Evolutionary conservation across 1,140 invertebrate genomes (phyloP).

Genomic region (Chionoecetes opilio): DNA sequence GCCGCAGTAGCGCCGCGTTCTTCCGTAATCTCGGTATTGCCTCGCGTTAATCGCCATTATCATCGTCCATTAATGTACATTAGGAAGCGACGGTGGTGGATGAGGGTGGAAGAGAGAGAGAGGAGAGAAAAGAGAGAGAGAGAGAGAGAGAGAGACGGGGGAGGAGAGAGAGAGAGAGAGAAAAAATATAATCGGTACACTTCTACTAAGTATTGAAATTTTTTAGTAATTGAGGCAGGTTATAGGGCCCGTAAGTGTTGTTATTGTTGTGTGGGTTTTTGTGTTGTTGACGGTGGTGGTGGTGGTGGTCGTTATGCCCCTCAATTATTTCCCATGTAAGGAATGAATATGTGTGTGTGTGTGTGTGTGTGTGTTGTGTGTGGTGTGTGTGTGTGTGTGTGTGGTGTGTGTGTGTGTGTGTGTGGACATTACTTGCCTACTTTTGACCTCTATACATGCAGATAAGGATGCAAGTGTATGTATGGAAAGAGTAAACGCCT

Average conservation of each 20-base stretch:
- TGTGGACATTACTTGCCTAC: neutral
- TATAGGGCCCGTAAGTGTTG: neutral
- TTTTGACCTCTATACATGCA: neutral
- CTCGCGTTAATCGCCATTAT: conserved; percentile 4
- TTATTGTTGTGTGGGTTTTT: neutral
- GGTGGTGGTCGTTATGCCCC: neutral
- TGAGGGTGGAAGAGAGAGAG: neutral
- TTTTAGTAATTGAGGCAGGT: neutral
- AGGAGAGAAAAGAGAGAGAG: too few relatives aligned
- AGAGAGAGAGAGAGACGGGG: neutral
- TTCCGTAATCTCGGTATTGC: conserved; percentile 19
- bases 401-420: conserved; percentile 44
- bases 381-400: conserved; percentile 49
- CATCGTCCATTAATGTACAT: conserved; percentile 29
- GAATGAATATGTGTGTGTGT: conserved; percentile 15
- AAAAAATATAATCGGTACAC: neutral
- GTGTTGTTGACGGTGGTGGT: neutral
- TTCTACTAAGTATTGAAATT: neutral
- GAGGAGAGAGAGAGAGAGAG: neutral
- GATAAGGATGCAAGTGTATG: neutral
- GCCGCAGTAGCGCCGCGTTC: neutral
- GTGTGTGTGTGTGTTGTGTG: conserved; percentile 34
- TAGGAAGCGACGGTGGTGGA: neutral
- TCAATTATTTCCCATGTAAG: neutral
- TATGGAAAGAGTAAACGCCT: too few relatives aligned